phyloP scores from a whole-genome alignment of 2,797 vertebrate species.

The Gambusia yucatana region DNA sequence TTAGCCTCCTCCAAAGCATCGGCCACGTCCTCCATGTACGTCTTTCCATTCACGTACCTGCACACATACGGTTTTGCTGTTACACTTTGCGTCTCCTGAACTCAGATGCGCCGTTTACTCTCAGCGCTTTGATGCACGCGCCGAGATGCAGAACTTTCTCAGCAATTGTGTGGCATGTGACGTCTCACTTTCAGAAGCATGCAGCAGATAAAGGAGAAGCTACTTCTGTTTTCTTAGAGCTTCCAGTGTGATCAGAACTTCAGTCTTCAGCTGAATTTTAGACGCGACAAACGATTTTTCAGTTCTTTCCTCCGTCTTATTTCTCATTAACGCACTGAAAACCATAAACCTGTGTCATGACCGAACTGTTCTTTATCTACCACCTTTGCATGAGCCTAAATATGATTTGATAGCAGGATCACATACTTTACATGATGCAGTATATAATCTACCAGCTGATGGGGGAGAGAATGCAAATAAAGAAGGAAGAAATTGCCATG shows the following conservation, averaged over 20 bases:
- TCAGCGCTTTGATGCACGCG: background rate
- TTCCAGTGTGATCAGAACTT: constrained; percentile 6
- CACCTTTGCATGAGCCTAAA: constrained; percentile 4
- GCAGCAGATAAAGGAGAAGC: background rate
- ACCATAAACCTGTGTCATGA: constrained; percentile 23
- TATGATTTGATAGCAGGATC: constrained; percentile 8
- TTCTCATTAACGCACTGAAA: background rate
- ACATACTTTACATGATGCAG: constrained; percentile 27
- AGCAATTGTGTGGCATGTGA: background rate
- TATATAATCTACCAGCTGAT: constrained; percentile 40
- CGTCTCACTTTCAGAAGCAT: background rate
- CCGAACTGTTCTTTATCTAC: background rate
- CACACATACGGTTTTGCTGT: background rate
- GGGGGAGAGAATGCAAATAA: constrained; percentile 28
- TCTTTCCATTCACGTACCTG: constrained; percentile 97
- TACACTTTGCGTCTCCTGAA: background rate
- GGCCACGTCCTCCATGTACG: constrained; percentile 95
- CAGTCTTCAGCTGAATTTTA: too few species aligned
- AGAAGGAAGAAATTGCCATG: constrained; percentile 18
- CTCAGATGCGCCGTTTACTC: constrained; percentile 1
- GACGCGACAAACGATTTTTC: background rate
- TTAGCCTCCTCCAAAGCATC: constrained; percentile 93
- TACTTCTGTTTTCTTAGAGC: background rate
- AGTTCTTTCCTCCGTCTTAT: background rate
- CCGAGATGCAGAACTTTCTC: background rate